Conservation (phyloP, 2,797 vertebrate species). For the Leptatherina wallacei region DNA sequence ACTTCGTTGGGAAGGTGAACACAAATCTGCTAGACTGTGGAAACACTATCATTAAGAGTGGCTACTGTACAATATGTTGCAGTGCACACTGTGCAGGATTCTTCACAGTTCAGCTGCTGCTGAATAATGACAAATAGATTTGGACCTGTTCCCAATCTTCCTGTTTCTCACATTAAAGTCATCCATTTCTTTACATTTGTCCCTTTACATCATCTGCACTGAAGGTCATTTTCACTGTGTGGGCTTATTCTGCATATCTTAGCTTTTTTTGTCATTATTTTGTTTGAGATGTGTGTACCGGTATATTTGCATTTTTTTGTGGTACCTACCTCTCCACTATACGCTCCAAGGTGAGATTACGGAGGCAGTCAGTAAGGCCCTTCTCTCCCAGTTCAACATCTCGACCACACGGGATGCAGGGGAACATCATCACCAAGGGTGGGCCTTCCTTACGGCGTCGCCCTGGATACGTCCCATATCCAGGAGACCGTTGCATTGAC, state of each 20-base stretch:
- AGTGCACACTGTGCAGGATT: constrained; percentile 55
- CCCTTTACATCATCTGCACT: constrained; percentile 1
- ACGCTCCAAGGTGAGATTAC: constrained; percentile 94
- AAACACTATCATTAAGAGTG: constrained; percentile 44
- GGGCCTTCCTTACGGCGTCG: constrained; percentile 89
- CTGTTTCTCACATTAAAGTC: constrained; percentile 13
- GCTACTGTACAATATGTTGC: constrained; percentile 40
- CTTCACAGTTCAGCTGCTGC: constrained; percentile 48
- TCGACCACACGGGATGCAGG: constrained; percentile 88
- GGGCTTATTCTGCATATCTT: neutral
- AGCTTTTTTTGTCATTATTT: neutral
- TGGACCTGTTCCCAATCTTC: constrained; percentile 35
- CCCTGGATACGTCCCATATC: constrained; percentile 91
- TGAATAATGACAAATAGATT: constrained; percentile 34
- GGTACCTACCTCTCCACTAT: constrained; percentile 89
- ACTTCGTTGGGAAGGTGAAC: constrained; percentile 18
- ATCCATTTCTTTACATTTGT: constrained; percentile 2
- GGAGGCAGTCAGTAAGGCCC: constrained; percentile 91
- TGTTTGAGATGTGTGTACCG: neutral
- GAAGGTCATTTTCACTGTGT: neutral
- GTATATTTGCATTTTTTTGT: neutral
- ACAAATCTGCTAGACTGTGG: constrained; percentile 20
- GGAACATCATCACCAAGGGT: constrained; percentile 87
- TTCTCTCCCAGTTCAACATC: constrained; percentile 95
- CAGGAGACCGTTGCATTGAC: constrained; percentile 74